phyloP scores from a whole-genome alignment of 2,888 invertebrate species.

The Cremastinae sp. region DNA sequence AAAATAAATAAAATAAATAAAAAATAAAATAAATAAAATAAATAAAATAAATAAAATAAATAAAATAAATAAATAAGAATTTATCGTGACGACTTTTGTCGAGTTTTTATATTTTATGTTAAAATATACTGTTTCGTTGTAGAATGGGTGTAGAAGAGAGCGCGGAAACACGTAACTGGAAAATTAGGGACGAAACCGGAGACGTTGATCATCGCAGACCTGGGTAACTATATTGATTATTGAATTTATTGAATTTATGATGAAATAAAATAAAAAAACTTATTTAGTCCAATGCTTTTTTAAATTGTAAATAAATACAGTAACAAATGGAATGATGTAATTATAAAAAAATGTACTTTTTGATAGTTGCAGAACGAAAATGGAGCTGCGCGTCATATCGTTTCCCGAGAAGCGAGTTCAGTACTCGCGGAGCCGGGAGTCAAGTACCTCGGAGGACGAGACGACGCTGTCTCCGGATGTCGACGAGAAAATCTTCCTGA shows the following conservation, averaged over 20 bases:
- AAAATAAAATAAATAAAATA: too few species aligned
- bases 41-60: too few species aligned
- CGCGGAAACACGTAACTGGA: conserved; percentile 36
- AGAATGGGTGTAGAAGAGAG: conserved; percentile 42
- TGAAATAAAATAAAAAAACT: conserved; percentile 9
- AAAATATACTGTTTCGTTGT: too few species aligned
- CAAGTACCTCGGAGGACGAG: conserved; percentile 50
- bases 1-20: too few species aligned
- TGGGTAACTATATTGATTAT: conserved; percentile 29
- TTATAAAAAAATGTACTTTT: conserved; percentile 11
- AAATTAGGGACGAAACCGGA: conserved; percentile 15
- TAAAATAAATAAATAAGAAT: too few species aligned
- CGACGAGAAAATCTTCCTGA: conserved; percentile 6
- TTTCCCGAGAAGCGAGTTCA: conserved; percentile 15
- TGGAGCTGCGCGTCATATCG: conserved; percentile 45
- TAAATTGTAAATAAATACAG: too few species aligned
- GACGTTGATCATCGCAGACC: conserved; percentile 22
- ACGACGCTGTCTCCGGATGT: too few species aligned
- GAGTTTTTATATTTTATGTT: too few species aligned
- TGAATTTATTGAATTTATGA: background rate
- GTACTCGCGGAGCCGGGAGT: conserved; percentile 49
- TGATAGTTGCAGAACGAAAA: conserved; percentile 46
- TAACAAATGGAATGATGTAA: conserved; percentile 1
- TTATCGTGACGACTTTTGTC: too few species aligned
- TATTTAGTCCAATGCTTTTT: too few species aligned